Conservation (phyloP, 2,113 vertebrate genomes). For the Zootoca vivipara region DNA sequence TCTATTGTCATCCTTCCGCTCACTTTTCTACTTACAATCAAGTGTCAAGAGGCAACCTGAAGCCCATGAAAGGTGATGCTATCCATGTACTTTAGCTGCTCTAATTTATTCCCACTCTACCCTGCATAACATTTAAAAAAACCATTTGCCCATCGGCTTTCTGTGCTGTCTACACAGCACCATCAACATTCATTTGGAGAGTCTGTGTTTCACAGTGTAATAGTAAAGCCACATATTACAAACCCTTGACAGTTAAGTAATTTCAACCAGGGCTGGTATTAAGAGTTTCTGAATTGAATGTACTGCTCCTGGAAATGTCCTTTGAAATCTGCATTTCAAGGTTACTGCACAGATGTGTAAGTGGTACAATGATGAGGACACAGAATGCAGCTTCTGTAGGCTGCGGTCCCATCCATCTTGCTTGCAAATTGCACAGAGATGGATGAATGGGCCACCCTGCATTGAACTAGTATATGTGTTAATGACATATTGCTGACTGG, state of each 20-base stretch:
- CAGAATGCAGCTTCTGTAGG: slow-evolving; percentile 10
- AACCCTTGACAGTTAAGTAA: slow-evolving; percentile 22
- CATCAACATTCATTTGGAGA: slow-evolving; percentile 31
- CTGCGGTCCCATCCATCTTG: slow-evolving; percentile 32
- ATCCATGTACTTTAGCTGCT: slow-evolving; percentile 21
- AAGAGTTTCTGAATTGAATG: slow-evolving; percentile 44
- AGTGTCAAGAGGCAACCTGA: slow-evolving; percentile 1
- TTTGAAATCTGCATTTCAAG: slow-evolving; percentile 61
- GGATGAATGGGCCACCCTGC: slow-evolving; percentile 20
- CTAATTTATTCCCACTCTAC: slow-evolving; percentile 22
- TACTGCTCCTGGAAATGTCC: slow-evolving; percentile 57
- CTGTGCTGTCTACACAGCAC: slow-evolving; percentile 20
- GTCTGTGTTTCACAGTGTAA: slow-evolving; percentile 21
- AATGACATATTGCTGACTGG: not conserved
- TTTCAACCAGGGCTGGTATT: slow-evolving; percentile 31
- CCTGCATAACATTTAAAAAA: slow-evolving; percentile 41
- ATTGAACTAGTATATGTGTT: slow-evolving; percentile 8
- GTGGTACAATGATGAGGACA: slow-evolving; percentile 25
- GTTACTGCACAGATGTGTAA: slow-evolving; percentile 41
- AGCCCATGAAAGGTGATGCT: not conserved
- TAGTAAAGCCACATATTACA: slow-evolving; percentile 26
- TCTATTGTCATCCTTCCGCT: not conserved
- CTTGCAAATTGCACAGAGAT: slow-evolving; percentile 52
- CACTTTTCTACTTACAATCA: not conserved
- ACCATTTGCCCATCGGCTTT: slow-evolving; percentile 48